Evolutionary conservation across 2,888 invertebrate species (phyloP), one percentile per base, ranked within the genome.

Genomic region (Drosophila koepferae): DNA sequence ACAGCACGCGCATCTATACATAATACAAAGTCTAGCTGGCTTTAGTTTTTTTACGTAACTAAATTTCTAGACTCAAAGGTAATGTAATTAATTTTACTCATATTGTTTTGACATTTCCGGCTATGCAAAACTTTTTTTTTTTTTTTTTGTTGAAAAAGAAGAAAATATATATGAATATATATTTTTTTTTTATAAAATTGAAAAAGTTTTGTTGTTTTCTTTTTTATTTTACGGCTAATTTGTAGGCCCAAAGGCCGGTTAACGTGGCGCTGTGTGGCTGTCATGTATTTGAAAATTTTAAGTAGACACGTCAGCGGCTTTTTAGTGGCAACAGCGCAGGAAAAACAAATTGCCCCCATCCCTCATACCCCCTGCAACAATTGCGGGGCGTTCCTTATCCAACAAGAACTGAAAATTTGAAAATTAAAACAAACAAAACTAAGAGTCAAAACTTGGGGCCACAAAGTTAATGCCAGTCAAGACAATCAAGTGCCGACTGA

Each of bases 291-390:
- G 10, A 64, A 81, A 80, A 84, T 77, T 63, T 88, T 89, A 86
- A 89, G 87, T 86, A 86, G 86, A 77, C 86, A 75, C 86, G 89
- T 86, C 86, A 86, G 82, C 89, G 79, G 74, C 81, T 77, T 83
- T 77, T 82, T 78, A 77, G 82, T 75, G 69, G 80, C 81, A 71
- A 62, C 54, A 31, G 38, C 48, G 77, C 70, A 79, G 77, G 81
- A 75, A 80, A 85, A 84, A 81, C 81, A 82, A 88, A 88, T 82
- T 88, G 85, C 80, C 77, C 68, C 34, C 58, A 9, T 8, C n/a
- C 18, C 23, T n/a, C 41, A 38, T 62, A 67, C 23, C 16, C 44
- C 7, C 34, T 9, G 48, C 70, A 59, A 71, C 75, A 75, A 76
- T 72, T 75, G 74, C 56, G 69, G 49, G 58, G 58, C 74, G 67